A percentile compares a stretch with the other conserved stretches of the same genome.
These are phyloP conservation scores for Microctonus brassicae DNA, from an alignment of 2,888 invertebrate species.

Conservation along the genomic window DNA sequence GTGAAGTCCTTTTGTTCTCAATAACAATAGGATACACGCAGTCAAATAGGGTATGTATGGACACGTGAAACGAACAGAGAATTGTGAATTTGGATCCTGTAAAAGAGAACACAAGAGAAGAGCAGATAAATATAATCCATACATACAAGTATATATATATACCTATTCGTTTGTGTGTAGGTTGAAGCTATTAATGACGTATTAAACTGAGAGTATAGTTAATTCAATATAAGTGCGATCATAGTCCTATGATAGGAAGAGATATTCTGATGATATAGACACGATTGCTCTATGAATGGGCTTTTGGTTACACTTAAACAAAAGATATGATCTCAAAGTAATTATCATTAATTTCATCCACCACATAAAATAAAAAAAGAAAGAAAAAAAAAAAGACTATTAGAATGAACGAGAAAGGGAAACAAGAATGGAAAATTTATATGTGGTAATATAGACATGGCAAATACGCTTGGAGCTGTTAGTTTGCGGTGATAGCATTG, in stretches of 20 bases:
- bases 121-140: background rate
- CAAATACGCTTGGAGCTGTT: conserved; percentile 3
- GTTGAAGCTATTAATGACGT: background rate
- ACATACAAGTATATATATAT: no score
- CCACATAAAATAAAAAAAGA: no score
- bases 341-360: conserved; percentile 19
- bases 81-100: background rate
- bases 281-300: background rate
- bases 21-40: conserved; percentile 24
- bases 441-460: background rate
- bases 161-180: background rate
- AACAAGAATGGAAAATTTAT: background rate
- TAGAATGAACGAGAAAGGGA: background rate
- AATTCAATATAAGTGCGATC: conserved; percentile 23
- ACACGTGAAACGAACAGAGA: background rate
- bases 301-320: conserved; percentile 11
- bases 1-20: conserved; percentile 23
- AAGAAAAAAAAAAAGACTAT: no score
- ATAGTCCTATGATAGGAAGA: conserved; percentile 1
- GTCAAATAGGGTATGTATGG: background rate
- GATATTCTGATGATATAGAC: background rate
- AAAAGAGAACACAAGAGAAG: background rate
- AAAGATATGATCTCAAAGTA: conserved; percentile 24
- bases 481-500: background rate
- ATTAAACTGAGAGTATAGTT: conserved; percentile 6